Percentiles rank a stretch among this genome's conserved stretches.
Evolutionary conservation across 37 sponge, comb jelly and placozoan genomes (phyloP).

Genomic region (Halichondria panicea): DNA sequence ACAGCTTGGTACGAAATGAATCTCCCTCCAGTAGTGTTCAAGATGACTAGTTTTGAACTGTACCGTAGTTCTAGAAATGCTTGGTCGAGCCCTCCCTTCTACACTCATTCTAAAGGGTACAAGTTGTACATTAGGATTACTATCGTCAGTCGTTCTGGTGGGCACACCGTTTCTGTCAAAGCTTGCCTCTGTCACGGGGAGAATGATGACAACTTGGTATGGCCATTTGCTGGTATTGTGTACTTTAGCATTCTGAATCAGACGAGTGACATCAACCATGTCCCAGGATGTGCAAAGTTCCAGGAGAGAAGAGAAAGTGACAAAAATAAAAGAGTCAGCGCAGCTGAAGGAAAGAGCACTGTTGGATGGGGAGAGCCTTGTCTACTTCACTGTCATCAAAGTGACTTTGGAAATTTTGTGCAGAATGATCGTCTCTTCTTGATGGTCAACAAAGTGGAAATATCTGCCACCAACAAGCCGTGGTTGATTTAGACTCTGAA

Average conservation of each 20-base stretch:
- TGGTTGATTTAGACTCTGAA: background rate
- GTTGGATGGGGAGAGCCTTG: background rate
- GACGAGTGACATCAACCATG: constrained; percentile 10
- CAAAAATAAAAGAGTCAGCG: background rate
- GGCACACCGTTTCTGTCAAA: constrained; percentile 7
- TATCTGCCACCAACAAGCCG: constrained; percentile 7
- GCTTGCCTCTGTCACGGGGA: constrained; percentile 28
- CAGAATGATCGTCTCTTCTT: background rate
- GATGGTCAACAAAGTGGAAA: background rate
- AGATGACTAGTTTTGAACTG: background rate
- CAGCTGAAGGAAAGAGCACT: background rate
- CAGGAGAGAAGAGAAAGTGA: constrained; percentile 1
- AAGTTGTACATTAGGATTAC: constrained; percentile 18
- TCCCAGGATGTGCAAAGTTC: background rate
- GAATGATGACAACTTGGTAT: constrained; percentile 11
- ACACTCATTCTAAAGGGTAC: constrained; percentile 34
- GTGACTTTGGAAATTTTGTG: background rate
- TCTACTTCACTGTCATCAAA: background rate
- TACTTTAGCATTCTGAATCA: constrained; percentile 22
- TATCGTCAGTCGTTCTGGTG: background rate
- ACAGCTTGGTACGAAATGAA: background rate
- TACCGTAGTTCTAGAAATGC: background rate
- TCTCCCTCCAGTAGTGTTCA: background rate
- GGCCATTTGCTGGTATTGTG: constrained; percentile 24
- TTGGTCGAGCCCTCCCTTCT: constrained; percentile 23